These are phyloP conservation scores for Sebastes schlegelii DNA, from an alignment of 2,113 vertebrate genomes.

Conservation along the genomic window DNA sequence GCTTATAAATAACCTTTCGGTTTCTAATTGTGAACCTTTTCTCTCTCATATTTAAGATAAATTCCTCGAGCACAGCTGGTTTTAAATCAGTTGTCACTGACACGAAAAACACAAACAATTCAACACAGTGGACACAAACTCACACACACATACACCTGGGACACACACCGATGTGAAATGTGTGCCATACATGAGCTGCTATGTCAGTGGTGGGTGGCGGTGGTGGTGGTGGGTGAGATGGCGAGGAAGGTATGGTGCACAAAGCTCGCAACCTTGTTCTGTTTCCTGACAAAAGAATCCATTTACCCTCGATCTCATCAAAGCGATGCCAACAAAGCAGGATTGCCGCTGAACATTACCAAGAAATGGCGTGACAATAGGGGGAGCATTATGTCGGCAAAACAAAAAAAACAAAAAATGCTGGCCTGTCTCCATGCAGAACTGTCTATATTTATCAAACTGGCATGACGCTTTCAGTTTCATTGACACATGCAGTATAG, in stretches of 20 bases:
- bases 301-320: constrained; percentile 64
- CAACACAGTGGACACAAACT: constrained; percentile 25
- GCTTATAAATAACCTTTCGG: not conserved
- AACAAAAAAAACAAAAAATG: constrained; percentile 6
- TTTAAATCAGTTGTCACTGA: constrained; percentile 11
- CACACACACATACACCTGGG: constrained; percentile 46
- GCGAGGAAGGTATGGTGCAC: constrained; percentile 46
- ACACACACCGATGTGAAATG: constrained; percentile 39
- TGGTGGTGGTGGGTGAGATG: constrained; percentile 26
- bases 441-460: constrained; percentile 68
- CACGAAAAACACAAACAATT: constrained; percentile 21
- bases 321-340: constrained; percentile 68
- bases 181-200: constrained; percentile 26
- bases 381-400: constrained; percentile 45
- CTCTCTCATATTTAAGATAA: not conserved
- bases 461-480: constrained; percentile 45
- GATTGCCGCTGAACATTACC: constrained; percentile 39
- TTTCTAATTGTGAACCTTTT: not conserved
- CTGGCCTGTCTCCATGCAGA: constrained; percentile 74
- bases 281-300: constrained; percentile 29
- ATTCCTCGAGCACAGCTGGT: not conserved
- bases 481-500: constrained; percentile 66
- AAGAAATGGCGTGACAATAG: constrained; percentile 47
- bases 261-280: constrained; percentile 32
- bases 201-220: constrained; percentile 4